These are phyloP conservation scores for Pelochelys cantorii DNA, from an alignment of 2,797 vertebrate species.

Conservation along the genomic window DNA sequence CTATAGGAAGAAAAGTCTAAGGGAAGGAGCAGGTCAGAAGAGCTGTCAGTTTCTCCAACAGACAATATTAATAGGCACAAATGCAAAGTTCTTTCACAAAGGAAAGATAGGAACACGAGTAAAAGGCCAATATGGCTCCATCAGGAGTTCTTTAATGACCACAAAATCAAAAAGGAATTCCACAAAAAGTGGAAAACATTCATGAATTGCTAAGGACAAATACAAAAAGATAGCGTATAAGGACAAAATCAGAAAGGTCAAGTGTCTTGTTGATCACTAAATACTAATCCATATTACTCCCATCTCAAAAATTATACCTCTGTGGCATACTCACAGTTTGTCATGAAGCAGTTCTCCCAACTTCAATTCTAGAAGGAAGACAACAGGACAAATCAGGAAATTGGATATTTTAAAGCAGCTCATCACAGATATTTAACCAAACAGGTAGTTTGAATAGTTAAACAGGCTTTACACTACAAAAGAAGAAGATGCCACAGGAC, in stretches of 20 bases:
- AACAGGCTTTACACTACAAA: not conserved
- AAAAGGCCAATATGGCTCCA: not conserved
- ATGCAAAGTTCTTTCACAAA: not conserved
- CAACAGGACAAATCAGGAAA: conserved; percentile 38
- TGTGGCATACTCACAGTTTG: conserved; percentile 91
- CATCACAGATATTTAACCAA: not conserved
- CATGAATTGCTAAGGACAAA: not conserved
- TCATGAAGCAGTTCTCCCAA: conserved; percentile 98
- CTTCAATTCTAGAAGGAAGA: conserved; percentile 89
- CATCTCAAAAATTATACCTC: not conserved
- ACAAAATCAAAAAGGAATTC: not conserved
- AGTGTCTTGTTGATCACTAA: not conserved
- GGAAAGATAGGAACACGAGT: not conserved
- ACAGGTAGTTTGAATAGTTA: not conserved
- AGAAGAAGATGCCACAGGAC: not conserved
- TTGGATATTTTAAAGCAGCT: not conserved
- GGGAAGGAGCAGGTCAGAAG: not conserved
- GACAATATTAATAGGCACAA: not conserved
- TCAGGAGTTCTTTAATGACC: not conserved
- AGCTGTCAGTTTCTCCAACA: not conserved
- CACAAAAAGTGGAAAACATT: not conserved
- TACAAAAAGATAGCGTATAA: not conserved
- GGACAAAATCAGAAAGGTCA: not conserved
- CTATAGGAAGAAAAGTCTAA: not conserved
- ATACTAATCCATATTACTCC: not conserved